A percentile compares a stretch with the other conserved stretches of the same genome.
These are phyloP conservation scores for Spodoptera frugiperda DNA, from an alignment of 1,140 invertebrate species.

Conservation along the genomic window DNA sequence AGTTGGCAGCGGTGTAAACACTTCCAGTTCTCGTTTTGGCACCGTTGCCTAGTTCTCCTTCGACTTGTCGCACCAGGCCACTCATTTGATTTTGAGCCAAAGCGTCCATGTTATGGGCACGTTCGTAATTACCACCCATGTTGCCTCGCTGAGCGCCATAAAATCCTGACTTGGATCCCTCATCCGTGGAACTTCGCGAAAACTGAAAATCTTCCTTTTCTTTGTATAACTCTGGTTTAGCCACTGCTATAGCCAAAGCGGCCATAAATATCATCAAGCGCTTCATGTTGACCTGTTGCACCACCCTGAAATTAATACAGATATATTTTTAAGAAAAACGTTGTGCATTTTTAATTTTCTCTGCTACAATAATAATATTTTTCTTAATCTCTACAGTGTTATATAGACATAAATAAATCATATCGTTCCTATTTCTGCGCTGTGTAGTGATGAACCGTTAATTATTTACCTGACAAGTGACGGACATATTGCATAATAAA, in stretches of 20 bases:
- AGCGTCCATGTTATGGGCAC: constrained; percentile 83
- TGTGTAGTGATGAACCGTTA: too few relatives aligned
- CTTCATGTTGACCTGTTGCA: constrained; percentile 65
- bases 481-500: too few relatives aligned
- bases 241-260: constrained; percentile 64
- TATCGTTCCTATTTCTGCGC: too few relatives aligned
- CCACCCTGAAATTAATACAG: constrained; percentile 57
- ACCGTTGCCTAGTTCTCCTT: constrained; percentile 79
- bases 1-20: constrained; percentile 77
- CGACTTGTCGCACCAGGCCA: constrained; percentile 72
- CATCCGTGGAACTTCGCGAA: constrained; percentile 81
- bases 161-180: constrained; percentile 77
- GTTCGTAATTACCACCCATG: constrained; percentile 84
- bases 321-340: not conserved
- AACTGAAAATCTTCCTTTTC: constrained; percentile 85
- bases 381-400: too few relatives aligned
- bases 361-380: too few relatives aligned
- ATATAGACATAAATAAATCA: too few relatives aligned
- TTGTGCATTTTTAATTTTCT: too few relatives aligned
- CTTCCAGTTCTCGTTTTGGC: constrained; percentile 72
- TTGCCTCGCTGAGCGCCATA: constrained; percentile 83
- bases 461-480: too few relatives aligned
- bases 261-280: constrained; percentile 62
- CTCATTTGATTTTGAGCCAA: constrained; percentile 82
- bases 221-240: constrained; percentile 79